Evolutionary conservation across 1,140 invertebrate genomes (phyloP).

Genomic region (Globodera ellingtonae): DNA sequence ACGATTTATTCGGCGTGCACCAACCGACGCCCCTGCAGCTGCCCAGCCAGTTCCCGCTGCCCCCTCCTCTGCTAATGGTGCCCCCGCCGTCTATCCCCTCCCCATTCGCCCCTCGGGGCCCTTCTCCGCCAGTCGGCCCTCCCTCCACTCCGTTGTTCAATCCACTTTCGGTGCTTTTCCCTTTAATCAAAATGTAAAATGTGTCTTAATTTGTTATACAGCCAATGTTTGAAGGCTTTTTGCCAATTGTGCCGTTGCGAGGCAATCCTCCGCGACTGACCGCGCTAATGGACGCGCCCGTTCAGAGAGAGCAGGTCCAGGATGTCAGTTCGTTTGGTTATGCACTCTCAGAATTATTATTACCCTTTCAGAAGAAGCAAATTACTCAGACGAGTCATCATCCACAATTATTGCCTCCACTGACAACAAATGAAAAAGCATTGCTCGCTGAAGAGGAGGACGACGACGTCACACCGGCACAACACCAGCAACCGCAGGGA

Average conservation of each 20-base stretch:
- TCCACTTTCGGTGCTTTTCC: conserved; percentile 14
- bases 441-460: background rate
- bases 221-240: conserved; percentile 37
- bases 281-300: conserved; percentile 28
- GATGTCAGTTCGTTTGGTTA: too few relatives aligned
- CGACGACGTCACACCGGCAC: background rate
- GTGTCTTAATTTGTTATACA: background rate
- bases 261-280: conserved; percentile 34
- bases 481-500: background rate
- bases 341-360: too few relatives aligned
- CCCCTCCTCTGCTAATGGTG: conserved; percentile 13
- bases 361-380: background rate
- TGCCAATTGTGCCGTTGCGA: conserved; percentile 37
- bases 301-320: background rate
- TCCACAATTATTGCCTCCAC: background rate
- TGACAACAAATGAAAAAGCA: too few relatives aligned
- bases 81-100: conserved; percentile 4
- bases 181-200: background rate
- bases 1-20: background rate
- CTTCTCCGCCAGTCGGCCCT: background rate
- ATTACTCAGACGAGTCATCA: background rate
- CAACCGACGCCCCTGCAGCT: background rate
- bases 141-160: conserved; percentile 24
- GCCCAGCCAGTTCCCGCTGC: background rate
- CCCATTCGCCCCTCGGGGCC: background rate